Evolutionary conservation across 2,888 invertebrate species (phyloP), one percentile per base, ranked within the genome.

Genomic region (Papilio demoleus): DNA sequence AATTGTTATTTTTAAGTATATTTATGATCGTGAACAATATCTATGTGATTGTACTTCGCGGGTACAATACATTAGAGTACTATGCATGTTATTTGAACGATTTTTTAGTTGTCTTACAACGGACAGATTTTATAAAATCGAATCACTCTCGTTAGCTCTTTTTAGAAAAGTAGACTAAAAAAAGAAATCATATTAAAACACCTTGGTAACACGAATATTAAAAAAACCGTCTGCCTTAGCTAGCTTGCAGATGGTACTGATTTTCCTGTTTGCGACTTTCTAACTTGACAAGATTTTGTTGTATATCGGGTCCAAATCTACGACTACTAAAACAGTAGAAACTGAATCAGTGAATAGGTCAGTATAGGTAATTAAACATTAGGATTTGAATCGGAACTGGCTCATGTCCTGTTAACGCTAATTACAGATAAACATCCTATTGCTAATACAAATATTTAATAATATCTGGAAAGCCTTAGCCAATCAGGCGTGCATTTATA

Each of bases 401-500:
- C 50, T 27, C 6, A 27, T 27, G 4, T 50, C 14, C n/a, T n/a
- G 27, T 27, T 31, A 56, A 56, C 17, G 4, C 31, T 56, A 56
- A 31, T 56, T 31, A 56, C 53, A 56, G 31, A n/a, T 17, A 56
- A 61, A 61, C 17, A 40, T 24, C 42, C 40, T n/a, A 56, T 17
- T 17, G 17, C 31, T 56, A 31, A 56, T 40, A 45, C 59, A 58
- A 59, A 45, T 59, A 47, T 60, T 66, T 60, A 14, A 66, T 66
- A 67, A 40, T 53, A 27, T 61, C 38, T 24, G 47, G 38, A 59
- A 38, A 40, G 47, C 63, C 47, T 64, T 50, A 59, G 45, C 59
- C 59, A 68, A 68, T 68, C 42, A 62, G 45, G 56, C 17, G 9
- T 61, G 40, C 47, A 61, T 61, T 61, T 53, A 40, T 53, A 45